Conservation (phyloP, 2,113 vertebrate genomes). For the Lutjanus erythropterus region DNA sequence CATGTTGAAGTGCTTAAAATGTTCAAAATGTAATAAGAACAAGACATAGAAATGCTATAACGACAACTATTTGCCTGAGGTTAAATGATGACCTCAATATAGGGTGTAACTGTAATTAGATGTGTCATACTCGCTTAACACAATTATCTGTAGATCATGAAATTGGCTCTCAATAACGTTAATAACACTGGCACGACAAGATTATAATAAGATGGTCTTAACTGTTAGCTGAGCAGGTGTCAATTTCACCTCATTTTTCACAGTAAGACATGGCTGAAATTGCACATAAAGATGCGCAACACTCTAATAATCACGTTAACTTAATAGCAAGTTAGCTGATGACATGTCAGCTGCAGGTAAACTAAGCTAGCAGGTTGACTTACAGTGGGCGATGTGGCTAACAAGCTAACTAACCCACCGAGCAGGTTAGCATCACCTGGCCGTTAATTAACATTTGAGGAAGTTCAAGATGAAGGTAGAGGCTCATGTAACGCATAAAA, state of each 20-base stretch:
- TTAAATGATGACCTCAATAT: background rate
- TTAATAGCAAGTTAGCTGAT: slow-evolving; percentile 45
- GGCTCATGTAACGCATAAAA: background rate
- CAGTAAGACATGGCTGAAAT: background rate
- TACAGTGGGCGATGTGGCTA: slow-evolving; percentile 46
- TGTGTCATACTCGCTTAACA: background rate
- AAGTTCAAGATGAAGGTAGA: background rate
- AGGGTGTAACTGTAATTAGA: background rate
- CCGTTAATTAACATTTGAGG: background rate
- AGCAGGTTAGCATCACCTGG: slow-evolving; percentile 15
- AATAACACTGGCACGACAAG: background rate
- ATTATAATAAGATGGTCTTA: background rate
- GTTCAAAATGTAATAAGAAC: background rate
- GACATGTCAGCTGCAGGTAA: slow-evolving; percentile 20
- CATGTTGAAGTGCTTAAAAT: background rate
- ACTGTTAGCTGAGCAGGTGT: background rate
- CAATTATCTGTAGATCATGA: background rate
- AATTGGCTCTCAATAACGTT: background rate
- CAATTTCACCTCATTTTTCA: background rate
- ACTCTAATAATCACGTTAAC: slow-evolving; percentile 7
- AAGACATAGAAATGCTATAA: background rate
- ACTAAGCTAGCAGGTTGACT: slow-evolving; percentile 31
- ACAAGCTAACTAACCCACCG: slow-evolving; percentile 35
- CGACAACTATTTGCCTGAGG: background rate
- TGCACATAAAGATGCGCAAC: background rate